Base-by-base conservation (phyloP, 2,113 vertebrate genomes). In the Corythaeola cristata region DNA sequence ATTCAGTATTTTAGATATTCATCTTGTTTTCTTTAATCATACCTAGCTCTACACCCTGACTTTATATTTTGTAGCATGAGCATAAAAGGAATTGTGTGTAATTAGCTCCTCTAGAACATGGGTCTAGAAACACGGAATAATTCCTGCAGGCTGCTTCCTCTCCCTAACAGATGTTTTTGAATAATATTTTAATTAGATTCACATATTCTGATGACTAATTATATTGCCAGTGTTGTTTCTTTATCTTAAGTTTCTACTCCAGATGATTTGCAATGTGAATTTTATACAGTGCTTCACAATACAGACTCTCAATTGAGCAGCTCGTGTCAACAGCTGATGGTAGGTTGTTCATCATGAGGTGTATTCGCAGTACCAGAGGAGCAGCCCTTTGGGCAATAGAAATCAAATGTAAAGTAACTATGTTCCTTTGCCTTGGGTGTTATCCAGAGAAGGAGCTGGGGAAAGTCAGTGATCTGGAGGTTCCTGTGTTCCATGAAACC, bases 131-230 rank as follows among this genome's bases (percentile, higher is more conserved):
- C 94, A 77, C 68, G 35, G 45, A 81, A 63, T 74, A 94, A 80
- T 87, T 97, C 84, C 89, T 97, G 35, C 64, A 96, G 90, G 75
- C 89, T 95, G 75, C 72, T 97, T 95, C 60, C 50, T 96, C 75
- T 97, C 91, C 75, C 93, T 83, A 91, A 75, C 75, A 91, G 71
- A 95, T 87, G 39, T 69, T 94, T 96, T 95, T 59, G 47, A 95
- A 63, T 84, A 93, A 77, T 95, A 95, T 93, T 97, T 96, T 95
- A 97, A 97, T 95, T 90, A 92, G 76, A 84, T 64, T 82, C 87
- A 64, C 69, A n/a, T 88, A 82, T 85, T 90, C 66, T 94, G 72
- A 35, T 96, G 58, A 41, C 85, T 80, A 84, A 76, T 67, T 94
- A 79, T 94, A 88, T 96, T 96, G 24, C 12, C 58, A 84, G 78